Evolutionary conservation across 2,888 invertebrate genomes (phyloP).

Genomic region (Cryptocephalus moraei): DNA sequence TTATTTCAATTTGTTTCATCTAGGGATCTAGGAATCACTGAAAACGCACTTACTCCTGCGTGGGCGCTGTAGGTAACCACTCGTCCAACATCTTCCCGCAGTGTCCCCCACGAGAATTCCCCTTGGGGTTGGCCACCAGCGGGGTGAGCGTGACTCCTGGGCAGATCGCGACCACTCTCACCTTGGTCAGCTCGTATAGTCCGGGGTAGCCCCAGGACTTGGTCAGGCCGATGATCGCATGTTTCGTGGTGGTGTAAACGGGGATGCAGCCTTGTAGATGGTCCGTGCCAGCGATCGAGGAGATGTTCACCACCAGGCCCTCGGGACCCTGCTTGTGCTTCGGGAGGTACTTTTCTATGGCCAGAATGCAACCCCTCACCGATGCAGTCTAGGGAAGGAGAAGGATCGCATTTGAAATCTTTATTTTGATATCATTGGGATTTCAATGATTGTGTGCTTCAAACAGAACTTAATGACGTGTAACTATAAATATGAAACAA

Average conservation of each 20-base stretch:
- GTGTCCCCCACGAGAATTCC: conserved; percentile 8
- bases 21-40: too few species aligned
- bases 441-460: too few species aligned
- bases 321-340: conserved; percentile 7
- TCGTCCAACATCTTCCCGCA: conserved; percentile 5
- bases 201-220: conserved; percentile 6
- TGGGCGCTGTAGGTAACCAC: conserved; percentile 1
- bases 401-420: too few species aligned
- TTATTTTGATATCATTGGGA: too few species aligned
- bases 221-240: conserved; percentile 8
- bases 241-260: conserved; percentile 8
- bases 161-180: conserved; percentile 42
- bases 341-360: conserved; percentile 8
- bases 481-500: too few species aligned
- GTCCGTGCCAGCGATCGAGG: conserved; percentile 7
- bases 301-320: conserved; percentile 9
- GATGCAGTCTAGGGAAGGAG: too few species aligned
- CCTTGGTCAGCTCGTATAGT: conserved; percentile 35
- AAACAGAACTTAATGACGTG: too few species aligned
- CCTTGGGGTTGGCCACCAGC: conserved; percentile 18
- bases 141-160: conserved; percentile 42
- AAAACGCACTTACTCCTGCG: conserved; percentile 8
- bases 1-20: too few species aligned
- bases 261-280: conserved; percentile 1
- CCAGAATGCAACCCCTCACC: conserved; percentile 1